Evolutionary conservation across 2,888 invertebrate species (phyloP).

Genomic region (Calameuta pallipes): DNA sequence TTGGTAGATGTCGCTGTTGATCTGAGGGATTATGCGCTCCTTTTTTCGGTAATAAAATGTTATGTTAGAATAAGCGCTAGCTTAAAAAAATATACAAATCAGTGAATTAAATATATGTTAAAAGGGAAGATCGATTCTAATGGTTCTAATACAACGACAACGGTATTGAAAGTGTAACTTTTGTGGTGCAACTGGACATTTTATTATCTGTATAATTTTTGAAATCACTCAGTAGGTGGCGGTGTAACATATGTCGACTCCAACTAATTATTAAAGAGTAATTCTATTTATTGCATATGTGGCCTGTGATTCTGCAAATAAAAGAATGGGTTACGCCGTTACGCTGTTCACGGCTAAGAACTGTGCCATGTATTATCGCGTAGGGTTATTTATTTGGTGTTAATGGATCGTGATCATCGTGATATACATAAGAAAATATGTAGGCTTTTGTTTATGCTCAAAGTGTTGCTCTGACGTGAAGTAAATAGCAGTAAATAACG

Average conservation of each 20-base stretch:
- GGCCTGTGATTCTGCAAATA: background rate
- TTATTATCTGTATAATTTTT: background rate
- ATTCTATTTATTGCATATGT: background rate
- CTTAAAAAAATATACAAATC: background rate
- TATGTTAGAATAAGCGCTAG: background rate
- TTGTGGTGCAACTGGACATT: background rate
- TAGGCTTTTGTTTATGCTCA: background rate
- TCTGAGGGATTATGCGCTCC: background rate
- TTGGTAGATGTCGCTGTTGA: background rate
- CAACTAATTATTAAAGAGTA: background rate
- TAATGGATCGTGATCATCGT: background rate
- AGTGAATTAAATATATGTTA: background rate
- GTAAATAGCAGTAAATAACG: slow-evolving; percentile 21
- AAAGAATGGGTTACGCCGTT: background rate
- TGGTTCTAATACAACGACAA: background rate
- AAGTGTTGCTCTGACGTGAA: background rate
- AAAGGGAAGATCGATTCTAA: background rate
- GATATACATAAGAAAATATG: background rate
- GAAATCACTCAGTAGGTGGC: background rate
- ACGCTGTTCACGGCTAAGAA: background rate
- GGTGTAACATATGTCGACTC: background rate
- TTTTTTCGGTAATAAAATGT: background rate
- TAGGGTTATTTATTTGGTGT: slow-evolving; percentile 1
- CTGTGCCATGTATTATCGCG: background rate
- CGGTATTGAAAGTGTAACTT: background rate